Evolutionary conservation across 2,888 invertebrate genomes (phyloP), one percentile per base, ranked within the genome.

Genomic region (Agelastica alni): DNA sequence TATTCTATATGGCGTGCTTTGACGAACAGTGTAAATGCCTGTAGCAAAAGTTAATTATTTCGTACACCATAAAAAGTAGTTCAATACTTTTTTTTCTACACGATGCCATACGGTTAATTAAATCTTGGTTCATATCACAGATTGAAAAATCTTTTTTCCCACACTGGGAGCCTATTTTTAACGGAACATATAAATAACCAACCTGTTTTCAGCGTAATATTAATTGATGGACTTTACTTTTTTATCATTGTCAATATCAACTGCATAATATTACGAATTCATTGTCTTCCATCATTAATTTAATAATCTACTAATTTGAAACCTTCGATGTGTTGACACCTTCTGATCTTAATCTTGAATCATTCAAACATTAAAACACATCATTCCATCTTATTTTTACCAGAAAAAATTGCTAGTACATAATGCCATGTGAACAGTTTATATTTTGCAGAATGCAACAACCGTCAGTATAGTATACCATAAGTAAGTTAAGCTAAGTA

Each of bases 131-230:
- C 48, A 60, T 58, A 60, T 58, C 46, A 49, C 41, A 49, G 55
- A 59, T 59, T 59, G 59, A 61, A 61, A 53, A 55, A 58, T 56
- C 49, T 31, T 31, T 57, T 60, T 61, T 61, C 61, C 61, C 61
- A 61, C 61, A 57, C 58, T 44, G 37, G 9, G 54, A 42, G 44
- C 39, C 57, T 48, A 56, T 56, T 59, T 61, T 57, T 54, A 52
- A 57, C 45, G 43, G 51, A 36, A 51, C 37, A 37, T 54, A 60
- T 56, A 51, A 59, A 57, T 57, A 57, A 49, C 45, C 32, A 57
- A 54, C 55, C 57, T 51, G 57, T 57, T 60, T 53, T 52, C 22
- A 43, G 47, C 39, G 51, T 58, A 51, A 28, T 34, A 51, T 55
- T 41, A 46, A 53, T 53, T 53, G 39, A 53, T 46, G 41, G 30